These are phyloP conservation scores for Oryzias sinensis DNA, from an alignment of 2,797 vertebrate genomes.

Conservation along the genomic window DNA sequence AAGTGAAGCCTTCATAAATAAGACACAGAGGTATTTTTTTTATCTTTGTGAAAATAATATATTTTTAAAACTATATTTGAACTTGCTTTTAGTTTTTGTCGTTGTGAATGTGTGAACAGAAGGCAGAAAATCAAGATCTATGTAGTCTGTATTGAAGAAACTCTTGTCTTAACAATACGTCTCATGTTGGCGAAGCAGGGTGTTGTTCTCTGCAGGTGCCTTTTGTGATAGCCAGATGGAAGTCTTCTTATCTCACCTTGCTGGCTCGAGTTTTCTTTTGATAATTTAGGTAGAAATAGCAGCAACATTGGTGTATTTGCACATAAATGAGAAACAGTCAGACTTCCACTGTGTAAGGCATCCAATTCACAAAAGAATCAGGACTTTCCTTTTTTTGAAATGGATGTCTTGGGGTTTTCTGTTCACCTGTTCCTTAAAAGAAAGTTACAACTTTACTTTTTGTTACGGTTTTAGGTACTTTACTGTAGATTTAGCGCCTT, in stretches of 20 bases:
- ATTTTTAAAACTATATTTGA: neutral
- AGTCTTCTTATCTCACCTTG: conserved; percentile 40
- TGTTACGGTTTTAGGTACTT: too few species aligned
- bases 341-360: conserved; percentile 5
- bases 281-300: conserved; percentile 42
- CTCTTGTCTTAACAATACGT: conserved; percentile 52
- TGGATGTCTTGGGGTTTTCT: conserved; percentile 6
- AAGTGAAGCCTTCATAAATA: conserved; percentile 15
- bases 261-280: conserved; percentile 20
- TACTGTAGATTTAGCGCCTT: neutral
- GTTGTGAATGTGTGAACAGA: conserved; percentile 4
- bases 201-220: conserved; percentile 36
- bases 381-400: conserved; percentile 7
- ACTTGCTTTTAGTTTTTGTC: conserved; percentile 8
- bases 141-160: conserved; percentile 28
- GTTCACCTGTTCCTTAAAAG: neutral
- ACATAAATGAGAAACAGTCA: conserved; percentile 51
- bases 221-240: conserved; percentile 53
- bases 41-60: conserved; percentile 11
- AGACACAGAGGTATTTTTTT: conserved; percentile 9
- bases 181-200: conserved; percentile 39
- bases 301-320: conserved; percentile 47
- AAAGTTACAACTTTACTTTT: too few species aligned
- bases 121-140: conserved; percentile 8
- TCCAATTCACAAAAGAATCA: conserved; percentile 17